Evolutionary conservation across 1,140 invertebrate species (phyloP).

Genomic region (Hyphantria cunea): DNA sequence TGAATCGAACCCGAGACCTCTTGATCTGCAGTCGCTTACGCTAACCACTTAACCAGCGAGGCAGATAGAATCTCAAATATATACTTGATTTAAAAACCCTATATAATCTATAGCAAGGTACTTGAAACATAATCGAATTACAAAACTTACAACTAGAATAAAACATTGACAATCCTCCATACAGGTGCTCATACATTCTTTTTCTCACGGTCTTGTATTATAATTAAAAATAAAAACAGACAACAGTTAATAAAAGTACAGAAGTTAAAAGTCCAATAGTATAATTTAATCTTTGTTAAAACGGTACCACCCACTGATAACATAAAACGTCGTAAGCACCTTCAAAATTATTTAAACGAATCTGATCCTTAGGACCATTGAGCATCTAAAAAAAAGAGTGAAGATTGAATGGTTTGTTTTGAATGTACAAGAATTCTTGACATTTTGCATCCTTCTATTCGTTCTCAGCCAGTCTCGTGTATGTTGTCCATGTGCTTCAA

Average conservation of each 20-base stretch:
- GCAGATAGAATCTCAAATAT: too few relatives aligned
- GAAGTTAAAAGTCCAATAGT: constrained; percentile 42
- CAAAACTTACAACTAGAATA: too few relatives aligned
- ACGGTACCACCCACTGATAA: constrained; percentile 36
- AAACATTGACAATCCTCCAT: too few relatives aligned
- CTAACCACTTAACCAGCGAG: too few relatives aligned
- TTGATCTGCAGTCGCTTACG: too few relatives aligned
- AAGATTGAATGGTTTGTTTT: constrained; percentile 44
- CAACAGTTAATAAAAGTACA: constrained; percentile 4
- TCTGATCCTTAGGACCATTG: constrained; percentile 26
- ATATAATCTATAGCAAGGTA: too few relatives aligned
- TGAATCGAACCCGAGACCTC: too few relatives aligned
- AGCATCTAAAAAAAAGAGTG: constrained; percentile 29
- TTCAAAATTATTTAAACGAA: constrained; percentile 30
- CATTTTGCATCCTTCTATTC: constrained; percentile 14
- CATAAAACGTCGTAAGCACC: constrained; percentile 28
- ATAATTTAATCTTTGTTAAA: constrained; percentile 38
- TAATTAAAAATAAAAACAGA: constrained; percentile 11
- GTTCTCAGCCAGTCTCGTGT: not conserved
- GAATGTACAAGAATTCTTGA: constrained; percentile 42
- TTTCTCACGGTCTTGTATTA: constrained; percentile 12
- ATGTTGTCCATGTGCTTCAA: too few relatives aligned
- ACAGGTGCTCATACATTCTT: too few relatives aligned
- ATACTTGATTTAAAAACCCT: too few relatives aligned
- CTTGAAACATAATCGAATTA: too few relatives aligned